phyloP scores from a whole-genome alignment of 1,140 invertebrate species.

The Drosophila willistoni region DNA sequence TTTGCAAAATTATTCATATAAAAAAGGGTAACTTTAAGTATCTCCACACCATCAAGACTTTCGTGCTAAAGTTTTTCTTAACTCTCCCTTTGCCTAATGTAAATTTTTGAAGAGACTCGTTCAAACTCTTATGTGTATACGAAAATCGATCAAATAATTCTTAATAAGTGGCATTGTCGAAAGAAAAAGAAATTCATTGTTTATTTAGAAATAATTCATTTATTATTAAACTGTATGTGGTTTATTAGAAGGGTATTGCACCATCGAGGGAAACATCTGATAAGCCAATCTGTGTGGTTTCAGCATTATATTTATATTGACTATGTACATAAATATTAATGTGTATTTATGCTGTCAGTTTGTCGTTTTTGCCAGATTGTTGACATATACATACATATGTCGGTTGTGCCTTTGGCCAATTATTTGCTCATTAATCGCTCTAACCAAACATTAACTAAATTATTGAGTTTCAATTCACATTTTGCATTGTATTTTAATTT shows the following conservation, averaged over 20 bases:
- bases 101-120: too few species aligned
- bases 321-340: slow-evolving; percentile 17
- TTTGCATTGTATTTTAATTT: slow-evolving; percentile 62
- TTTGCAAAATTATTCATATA: slow-evolving; percentile 37
- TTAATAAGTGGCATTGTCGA: too few species aligned
- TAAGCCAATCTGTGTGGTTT: neutral
- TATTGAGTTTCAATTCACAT: slow-evolving; percentile 42
- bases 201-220: too few species aligned
- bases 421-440: slow-evolving; percentile 53
- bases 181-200: too few species aligned
- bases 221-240: too few species aligned
- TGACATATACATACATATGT: slow-evolving; percentile 35
- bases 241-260: too few species aligned
- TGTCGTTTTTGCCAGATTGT: slow-evolving; percentile 34
- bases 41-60: slow-evolving; percentile 18
- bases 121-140: too few species aligned
- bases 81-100: too few species aligned
- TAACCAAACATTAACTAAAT: slow-evolving; percentile 53
- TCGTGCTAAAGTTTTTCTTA: neutral
- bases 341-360: slow-evolving; percentile 30
- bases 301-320: slow-evolving; percentile 19
- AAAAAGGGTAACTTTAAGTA: slow-evolving; percentile 24
- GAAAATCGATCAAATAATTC: too few species aligned
- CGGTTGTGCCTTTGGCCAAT: slow-evolving; percentile 52
- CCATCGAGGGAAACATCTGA: too few species aligned